Base-by-base conservation (phyloP, 1,140 invertebrate species). In the Sitobion miscanthi region DNA sequence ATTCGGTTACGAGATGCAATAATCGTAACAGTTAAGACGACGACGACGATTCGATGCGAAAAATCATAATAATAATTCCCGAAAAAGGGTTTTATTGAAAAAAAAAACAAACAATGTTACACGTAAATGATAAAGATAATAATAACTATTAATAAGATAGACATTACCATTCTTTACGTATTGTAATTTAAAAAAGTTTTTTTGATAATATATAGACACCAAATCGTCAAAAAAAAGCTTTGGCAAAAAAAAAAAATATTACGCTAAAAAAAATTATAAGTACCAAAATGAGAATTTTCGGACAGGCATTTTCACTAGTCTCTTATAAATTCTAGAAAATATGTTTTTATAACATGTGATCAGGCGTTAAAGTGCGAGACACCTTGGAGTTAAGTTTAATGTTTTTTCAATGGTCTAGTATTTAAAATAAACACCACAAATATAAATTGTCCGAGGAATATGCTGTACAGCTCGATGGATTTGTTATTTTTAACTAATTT, bases 401-500 rank as follows among this genome's bases (percentile, higher is more conserved):
- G 11, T 69, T n/a, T 69, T 69, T n/a, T 30, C 30, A n/a, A n/a
- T 69, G 62, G 30, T 30, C 11, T n/a, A 69, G 62, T n/a, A 14
- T 69, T 69, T 69, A 69, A 69, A 52, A 69, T 69, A n/a, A 69
- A 69, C 6, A 69, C 14, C 30, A 69, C 30, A 14, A 69, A 69
- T 69, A 69, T 69, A 69, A 30, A 69, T 14, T 69, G 30, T 17
- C 4, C 62, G 6, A 69, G 30, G 30, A 69, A n/a, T 85, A 85
- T 45, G 45, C 6, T 25, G 21, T 85, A 42, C 38, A 69, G 82
- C 35, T 85, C 38, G 38, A 85, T 85, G 38, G 23, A 42, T 85
- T 85, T 85, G 38, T 85, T 85, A 85, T 85, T 85, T 85, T 85
- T 85, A 85, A 85, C 82, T 42, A 42, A 85, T 11, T 85, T 42